These are phyloP conservation scores for Calyptommatus sinebrachiatus DNA, from an alignment of 2,113 vertebrate species.

Conservation along the genomic window DNA sequence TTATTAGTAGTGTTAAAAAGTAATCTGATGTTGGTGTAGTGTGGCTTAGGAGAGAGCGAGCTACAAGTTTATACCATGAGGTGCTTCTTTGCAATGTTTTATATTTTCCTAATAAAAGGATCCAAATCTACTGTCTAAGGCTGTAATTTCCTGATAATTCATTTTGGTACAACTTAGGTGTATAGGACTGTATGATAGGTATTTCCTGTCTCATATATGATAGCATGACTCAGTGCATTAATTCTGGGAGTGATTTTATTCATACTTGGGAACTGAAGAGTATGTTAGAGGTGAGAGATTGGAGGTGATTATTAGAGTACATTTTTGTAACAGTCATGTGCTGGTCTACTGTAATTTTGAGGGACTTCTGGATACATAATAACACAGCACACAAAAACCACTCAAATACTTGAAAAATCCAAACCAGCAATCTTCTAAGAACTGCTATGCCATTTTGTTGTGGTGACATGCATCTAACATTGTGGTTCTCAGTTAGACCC, in stretches of 20 bases:
- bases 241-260: background rate
- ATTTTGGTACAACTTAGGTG: background rate
- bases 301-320: constrained; percentile 20
- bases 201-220: background rate
- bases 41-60: background rate
- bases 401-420: background rate
- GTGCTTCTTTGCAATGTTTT: background rate
- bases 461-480: background rate
- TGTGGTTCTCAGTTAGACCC: background rate
- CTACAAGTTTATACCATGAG: background rate
- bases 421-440: background rate
- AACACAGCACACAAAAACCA: background rate
- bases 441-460: background rate
- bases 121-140: background rate
- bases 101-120: constrained; percentile 5
- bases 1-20: accelerated
- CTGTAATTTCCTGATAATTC: constrained; percentile 4
- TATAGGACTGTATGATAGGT: background rate
- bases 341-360: constrained; percentile 41
- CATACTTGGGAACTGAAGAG: constrained; percentile 6
- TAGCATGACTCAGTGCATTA: too few species aligned
- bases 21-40: background rate
- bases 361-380: constrained; percentile 39
- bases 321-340: constrained; percentile 45
- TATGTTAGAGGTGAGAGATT: constrained; percentile 20